A percentile compares a stretch with the other conserved stretches of the same genome.
phyloP scores from a whole-genome alignment of 1,140 invertebrate species.

The Drosophila lacertosa region DNA sequence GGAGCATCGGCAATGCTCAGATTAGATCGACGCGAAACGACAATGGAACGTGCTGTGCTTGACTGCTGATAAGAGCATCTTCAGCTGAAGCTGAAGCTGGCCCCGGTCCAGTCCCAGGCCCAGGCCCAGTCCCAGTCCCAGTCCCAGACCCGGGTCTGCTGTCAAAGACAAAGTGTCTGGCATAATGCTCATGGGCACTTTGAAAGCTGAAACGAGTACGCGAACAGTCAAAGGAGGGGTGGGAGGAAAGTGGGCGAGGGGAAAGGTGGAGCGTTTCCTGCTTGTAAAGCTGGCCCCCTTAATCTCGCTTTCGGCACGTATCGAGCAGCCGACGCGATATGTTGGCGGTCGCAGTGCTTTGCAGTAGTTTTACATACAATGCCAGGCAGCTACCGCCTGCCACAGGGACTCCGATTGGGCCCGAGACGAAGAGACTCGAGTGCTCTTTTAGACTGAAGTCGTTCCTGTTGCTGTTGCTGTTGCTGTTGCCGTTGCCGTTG shows the following conservation, averaged over 20 bases:
- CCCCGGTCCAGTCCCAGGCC: no score
- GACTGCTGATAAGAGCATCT: conserved; percentile 68
- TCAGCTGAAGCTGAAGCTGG: conserved; percentile 1
- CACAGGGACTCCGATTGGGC: neutral
- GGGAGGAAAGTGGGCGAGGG: neutral
- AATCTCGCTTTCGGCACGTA: conserved; percentile 73
- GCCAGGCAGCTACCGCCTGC: conserved; percentile 60
- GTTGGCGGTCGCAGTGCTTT: conserved; percentile 60
- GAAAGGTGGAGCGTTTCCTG: conserved; percentile 61
- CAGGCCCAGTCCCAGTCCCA: neutral
- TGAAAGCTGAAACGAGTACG: conserved; percentile 71
- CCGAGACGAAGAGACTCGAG: neutral
- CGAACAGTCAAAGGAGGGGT: neutral
- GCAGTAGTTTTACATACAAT: conserved; percentile 80
- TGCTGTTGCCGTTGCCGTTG: conserved; percentile 3
- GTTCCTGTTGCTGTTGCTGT: no score
- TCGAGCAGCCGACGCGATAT: conserved; percentile 54
- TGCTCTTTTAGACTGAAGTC: no score
- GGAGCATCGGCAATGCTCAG: conserved; percentile 34
- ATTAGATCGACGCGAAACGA: conserved; percentile 70
- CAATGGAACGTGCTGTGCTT: conserved; percentile 78
- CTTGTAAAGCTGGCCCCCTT: conserved; percentile 71
- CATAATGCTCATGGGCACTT: conserved; percentile 74
- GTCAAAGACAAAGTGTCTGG: conserved; percentile 81
- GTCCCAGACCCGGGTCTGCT: conserved; percentile 31